Percentiles rank a stretch among this genome's conserved stretches.
Evolutionary conservation across 2,797 vertebrate genomes (phyloP).

Genomic region (Crocodylus rhombifer): DNA sequence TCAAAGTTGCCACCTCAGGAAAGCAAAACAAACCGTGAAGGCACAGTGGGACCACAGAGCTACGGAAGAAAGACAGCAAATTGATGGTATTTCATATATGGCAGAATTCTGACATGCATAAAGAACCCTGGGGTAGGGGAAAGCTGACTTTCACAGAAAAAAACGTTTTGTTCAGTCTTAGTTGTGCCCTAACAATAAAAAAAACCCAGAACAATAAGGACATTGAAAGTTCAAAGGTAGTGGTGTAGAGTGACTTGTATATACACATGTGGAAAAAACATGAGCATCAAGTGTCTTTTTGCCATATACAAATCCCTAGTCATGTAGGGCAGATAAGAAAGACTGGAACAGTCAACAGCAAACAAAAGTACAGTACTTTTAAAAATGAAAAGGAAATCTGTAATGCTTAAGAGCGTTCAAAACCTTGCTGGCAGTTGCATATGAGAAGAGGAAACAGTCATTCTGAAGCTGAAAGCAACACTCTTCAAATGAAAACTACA

Average conservation of each 20-base stretch:
- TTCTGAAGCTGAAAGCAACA: conserved; percentile 63
- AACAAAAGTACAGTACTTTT: background rate
- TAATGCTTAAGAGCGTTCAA: background rate
- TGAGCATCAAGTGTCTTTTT: background rate
- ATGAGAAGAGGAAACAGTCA: conserved; percentile 59
- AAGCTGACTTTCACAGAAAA: background rate
- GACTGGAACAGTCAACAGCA: background rate
- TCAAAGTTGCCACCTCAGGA: background rate
- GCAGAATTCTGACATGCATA: accelerated
- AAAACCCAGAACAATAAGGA: background rate
- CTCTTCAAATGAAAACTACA: background rate
- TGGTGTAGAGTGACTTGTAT: background rate
- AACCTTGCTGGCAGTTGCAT: background rate
- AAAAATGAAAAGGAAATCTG: conserved; percentile 31
- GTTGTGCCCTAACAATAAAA: background rate
- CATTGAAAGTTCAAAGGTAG: background rate
- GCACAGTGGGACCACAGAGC: background rate
- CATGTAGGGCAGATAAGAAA: background rate
- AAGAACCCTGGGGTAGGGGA: background rate
- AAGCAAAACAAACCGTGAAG: background rate
- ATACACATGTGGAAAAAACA: background rate
- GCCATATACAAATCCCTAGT: background rate
- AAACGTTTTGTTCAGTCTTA: background rate
- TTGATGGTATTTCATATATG: background rate
- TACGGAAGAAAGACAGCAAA: background rate